Conservation (phyloP, 2,888 invertebrate species). For the Andricus quercusramuli region DNA sequence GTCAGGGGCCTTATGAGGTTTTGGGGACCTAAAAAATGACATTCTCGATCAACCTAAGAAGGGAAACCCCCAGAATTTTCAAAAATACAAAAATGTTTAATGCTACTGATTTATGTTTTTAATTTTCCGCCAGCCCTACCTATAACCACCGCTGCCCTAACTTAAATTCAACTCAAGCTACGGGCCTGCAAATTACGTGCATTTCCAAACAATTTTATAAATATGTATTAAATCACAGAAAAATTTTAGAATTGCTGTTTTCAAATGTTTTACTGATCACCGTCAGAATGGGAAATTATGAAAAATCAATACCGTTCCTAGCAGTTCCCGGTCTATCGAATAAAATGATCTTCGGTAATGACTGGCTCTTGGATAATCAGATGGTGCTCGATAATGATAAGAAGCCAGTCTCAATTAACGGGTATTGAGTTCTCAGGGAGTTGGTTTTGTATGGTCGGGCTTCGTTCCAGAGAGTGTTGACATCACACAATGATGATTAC, state of each 20-base stretch:
- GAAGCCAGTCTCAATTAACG: too few relatives aligned
- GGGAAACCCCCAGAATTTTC: too few relatives aligned
- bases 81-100: not conserved
- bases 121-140: too few relatives aligned
- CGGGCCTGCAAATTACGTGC: slow-evolving; percentile 47
- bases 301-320: slow-evolving; percentile 42
- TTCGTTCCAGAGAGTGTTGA: not conserved
- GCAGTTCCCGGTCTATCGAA: slow-evolving; percentile 50
- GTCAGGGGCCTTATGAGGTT: not conserved
- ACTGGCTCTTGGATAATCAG: slow-evolving; percentile 50
- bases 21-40: not conserved
- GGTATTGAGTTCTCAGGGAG: too few relatives aligned
- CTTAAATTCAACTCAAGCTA: too few relatives aligned
- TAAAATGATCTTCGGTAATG: slow-evolving; percentile 52
- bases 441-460: not conserved
- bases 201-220: slow-evolving; percentile 45
- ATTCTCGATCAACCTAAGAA: not conserved
- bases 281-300: not conserved
- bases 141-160: too few relatives aligned
- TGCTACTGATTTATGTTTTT: not conserved
- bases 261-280: too few relatives aligned
- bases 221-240: slow-evolving; percentile 11
- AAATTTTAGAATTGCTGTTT: slow-evolving; percentile 42
- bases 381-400: slow-evolving; percentile 44
- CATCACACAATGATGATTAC: not conserved